These are phyloP conservation scores for Oryzias dopingdopingensis DNA, from an alignment of 2,797 vertebrate species.

Conservation along the genomic window DNA sequence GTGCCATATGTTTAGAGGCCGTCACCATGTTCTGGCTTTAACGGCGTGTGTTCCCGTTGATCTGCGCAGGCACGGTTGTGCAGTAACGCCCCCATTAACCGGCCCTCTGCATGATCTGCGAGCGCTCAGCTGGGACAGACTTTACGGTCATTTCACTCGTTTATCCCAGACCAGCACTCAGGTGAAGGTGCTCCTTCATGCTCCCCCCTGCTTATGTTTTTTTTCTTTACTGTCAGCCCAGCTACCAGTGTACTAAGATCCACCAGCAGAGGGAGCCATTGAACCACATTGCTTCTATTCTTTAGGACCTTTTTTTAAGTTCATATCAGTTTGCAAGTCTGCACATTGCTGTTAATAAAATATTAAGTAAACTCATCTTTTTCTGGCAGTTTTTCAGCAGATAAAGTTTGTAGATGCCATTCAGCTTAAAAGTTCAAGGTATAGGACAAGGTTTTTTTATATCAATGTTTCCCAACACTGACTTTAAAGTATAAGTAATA, in stretches of 20 bases:
- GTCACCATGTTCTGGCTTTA: slow-evolving; percentile 64
- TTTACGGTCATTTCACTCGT: slow-evolving; percentile 2
- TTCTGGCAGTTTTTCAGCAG: no score
- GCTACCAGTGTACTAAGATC: slow-evolving; percentile 27
- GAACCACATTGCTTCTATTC: slow-evolving; percentile 53
- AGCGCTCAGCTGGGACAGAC: slow-evolving; percentile 30
- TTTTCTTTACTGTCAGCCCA: neutral
- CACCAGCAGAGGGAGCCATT: slow-evolving; percentile 61
- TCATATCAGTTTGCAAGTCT: slow-evolving; percentile 77
- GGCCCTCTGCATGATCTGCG: slow-evolving; percentile 34
- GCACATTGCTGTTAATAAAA: slow-evolving; percentile 80
- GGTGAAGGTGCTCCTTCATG: slow-evolving; percentile 19
- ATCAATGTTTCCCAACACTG: no score
- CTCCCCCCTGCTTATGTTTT: neutral
- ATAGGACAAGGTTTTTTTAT: no score
- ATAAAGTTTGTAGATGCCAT: no score
- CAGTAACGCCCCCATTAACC: slow-evolving; percentile 49
- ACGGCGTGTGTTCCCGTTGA: slow-evolving; percentile 32
- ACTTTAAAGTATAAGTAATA: no score
- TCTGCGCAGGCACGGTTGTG: slow-evolving; percentile 43
- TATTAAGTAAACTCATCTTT: slow-evolving; percentile 44
- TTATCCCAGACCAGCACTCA: slow-evolving; percentile 19
- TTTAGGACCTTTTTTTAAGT: slow-evolving; percentile 62
- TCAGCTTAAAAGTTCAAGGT: no score
- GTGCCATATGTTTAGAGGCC: slow-evolving; percentile 77